phyloP scores from a whole-genome alignment of 2,797 vertebrate species.

The Setipinna tenuifilis region DNA sequence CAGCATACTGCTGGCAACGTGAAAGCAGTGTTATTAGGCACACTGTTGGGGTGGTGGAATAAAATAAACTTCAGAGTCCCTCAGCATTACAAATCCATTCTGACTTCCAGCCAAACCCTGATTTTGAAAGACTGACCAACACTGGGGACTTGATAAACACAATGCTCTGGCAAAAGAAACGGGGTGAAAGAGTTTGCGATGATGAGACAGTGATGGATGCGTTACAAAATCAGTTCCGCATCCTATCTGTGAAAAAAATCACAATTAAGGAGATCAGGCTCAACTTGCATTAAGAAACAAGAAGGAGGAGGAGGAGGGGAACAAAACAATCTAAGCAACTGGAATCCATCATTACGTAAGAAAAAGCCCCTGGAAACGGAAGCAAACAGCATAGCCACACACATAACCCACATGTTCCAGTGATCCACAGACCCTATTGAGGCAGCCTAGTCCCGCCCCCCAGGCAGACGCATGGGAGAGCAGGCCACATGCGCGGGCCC shows the following conservation, averaged over 20 bases:
- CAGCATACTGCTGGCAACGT: too few species aligned
- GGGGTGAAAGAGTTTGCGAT: too few species aligned
- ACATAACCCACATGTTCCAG: slow-evolving; percentile 41
- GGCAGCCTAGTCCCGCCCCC: slow-evolving; percentile 16
- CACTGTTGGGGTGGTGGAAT: too few species aligned
- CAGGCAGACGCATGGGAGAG: slow-evolving; percentile 35
- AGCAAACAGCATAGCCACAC: slow-evolving; percentile 30
- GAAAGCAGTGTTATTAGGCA: too few species aligned
- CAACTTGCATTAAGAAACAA: not conserved
- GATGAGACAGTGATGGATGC: too few species aligned
- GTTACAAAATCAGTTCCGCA: too few species aligned
- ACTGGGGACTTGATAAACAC: too few species aligned
- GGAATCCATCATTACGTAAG: slow-evolving; percentile 41
- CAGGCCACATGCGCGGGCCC: slow-evolving; percentile 32
- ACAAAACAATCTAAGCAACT: not conserved
- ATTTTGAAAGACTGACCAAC: too few species aligned
- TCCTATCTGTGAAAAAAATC: not conserved
- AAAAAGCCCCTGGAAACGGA: slow-evolving; percentile 25
- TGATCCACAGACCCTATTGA: slow-evolving; percentile 49
- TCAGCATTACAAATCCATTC: too few species aligned
- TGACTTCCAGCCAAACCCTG: too few species aligned
- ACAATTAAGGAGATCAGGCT: not conserved
- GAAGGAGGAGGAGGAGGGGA: not conserved
- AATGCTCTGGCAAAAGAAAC: too few species aligned
- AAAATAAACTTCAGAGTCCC: too few species aligned